These are phyloP conservation scores for Masticophis lateralis DNA, from an alignment of 2,797 vertebrate species.

Conservation along the genomic window DNA sequence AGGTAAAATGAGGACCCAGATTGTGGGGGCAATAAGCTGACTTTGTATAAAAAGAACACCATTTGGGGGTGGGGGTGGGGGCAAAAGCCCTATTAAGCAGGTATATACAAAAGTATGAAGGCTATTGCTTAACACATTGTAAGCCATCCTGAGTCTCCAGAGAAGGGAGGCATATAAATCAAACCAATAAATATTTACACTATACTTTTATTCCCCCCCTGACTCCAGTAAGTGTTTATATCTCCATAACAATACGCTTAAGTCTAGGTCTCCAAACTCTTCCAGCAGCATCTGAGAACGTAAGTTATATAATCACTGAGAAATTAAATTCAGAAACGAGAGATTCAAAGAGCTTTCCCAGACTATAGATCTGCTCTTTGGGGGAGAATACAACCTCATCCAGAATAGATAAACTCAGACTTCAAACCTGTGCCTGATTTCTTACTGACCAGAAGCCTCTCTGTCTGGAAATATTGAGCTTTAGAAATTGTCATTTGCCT, in stretches of 20 bases:
- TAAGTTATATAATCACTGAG: neutral
- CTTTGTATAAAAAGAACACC: no score
- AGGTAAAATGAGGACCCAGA: no score
- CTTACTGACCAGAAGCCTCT: neutral
- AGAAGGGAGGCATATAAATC: no score
- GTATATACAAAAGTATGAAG: no score
- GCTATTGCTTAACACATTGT: no score
- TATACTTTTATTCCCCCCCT: neutral
- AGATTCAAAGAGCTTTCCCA: neutral
- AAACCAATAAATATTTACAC: neutral
- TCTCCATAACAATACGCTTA: neutral
- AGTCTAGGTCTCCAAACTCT: neutral
- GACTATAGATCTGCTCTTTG: neutral
- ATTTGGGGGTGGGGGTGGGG: no score
- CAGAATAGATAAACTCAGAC: neutral
- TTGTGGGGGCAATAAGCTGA: no score
- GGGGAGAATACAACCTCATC: neutral
- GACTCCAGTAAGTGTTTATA: neutral
- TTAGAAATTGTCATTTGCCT: neutral
- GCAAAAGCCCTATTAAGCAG: no score
- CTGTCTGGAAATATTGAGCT: neutral
- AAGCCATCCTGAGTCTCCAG: no score
- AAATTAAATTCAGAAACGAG: neutral
- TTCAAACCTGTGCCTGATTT: neutral
- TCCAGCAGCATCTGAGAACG: neutral